Evolutionary conservation across 2,113 vertebrate species (phyloP), one percentile per base, ranked within the genome.

Genomic region (Callopanchax toddi): DNA sequence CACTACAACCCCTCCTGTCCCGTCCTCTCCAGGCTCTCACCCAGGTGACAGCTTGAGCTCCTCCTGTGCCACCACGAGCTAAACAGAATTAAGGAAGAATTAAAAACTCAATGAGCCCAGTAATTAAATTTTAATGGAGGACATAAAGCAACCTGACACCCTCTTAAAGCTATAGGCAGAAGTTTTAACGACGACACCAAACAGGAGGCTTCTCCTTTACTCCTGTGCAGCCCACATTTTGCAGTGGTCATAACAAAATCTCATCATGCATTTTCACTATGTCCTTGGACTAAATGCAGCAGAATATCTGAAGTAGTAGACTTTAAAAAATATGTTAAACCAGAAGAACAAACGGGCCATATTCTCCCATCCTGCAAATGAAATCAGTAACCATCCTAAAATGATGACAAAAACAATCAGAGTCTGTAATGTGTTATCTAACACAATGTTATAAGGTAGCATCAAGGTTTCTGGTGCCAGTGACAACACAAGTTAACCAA

Each of bases 111-210:
- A 89, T 89, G 87, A 88, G 73, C 81, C 88, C 51, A 75, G 86
- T 91, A 91, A 91, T 90, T 89, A 87, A 88, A 90, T 78, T 88
- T 82, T 87, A 91, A 91, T 85, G 72, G 71, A 60, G 53, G 67
- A 78, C 70, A 85, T 90, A 89, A 89, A 89, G 81, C 58, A 85
- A 53, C 59, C 52, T 57, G 71, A 79, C 67, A 71, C 62, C 69
- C 71, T 79, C 60, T 82, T 79, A 85, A 87, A 78, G 66, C 76
- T 78, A 72, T 52, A 75, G 75, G 71, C 52, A 72, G 74, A 53
- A 71, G 50, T 65, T 56, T 74, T 62, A 76, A 69, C 51, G 71
- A 56, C 60, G 46, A 60, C 7, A 39, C 39, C 26, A 62, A 40
- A 4, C 22, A 39, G 20, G 13, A 55, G 20, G 13, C 12, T 22